A percentile compares a stretch with the other conserved stretches of the same genome.
phyloP scores from a whole-genome alignment of 2,888 invertebrate species.

The Tenthredo notha region DNA sequence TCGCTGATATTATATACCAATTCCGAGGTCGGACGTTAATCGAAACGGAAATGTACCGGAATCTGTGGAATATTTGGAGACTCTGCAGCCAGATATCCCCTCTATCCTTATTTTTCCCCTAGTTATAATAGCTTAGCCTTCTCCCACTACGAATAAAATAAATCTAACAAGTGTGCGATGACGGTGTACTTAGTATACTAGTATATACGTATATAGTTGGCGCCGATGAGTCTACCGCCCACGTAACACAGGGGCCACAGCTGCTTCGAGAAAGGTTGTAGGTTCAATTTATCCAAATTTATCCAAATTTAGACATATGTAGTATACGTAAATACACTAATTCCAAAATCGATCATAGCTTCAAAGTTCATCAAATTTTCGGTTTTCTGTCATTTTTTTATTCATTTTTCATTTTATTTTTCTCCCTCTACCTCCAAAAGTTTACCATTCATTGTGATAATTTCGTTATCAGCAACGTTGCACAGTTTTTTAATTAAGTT shows the following conservation, averaged over 20 bases:
- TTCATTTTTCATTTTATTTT: background rate
- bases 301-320: background rate
- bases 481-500: too few species aligned
- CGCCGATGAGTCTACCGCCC: slow-evolving; percentile 37
- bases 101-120: slow-evolving; percentile 6
- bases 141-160: background rate
- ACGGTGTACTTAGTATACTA: background rate
- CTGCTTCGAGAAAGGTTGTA: background rate
- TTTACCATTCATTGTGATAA: background rate
- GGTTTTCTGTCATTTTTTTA: background rate
- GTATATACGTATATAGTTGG: background rate
- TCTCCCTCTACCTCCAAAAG: background rate
- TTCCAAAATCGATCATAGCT: background rate
- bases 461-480: background rate
- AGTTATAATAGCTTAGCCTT: slow-evolving; percentile 15
- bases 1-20: background rate
- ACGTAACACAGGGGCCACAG: slow-evolving; percentile 23
- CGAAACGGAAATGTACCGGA: slow-evolving; percentile 43
- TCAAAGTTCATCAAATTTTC: background rate
- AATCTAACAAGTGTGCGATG: background rate
- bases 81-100: background rate
- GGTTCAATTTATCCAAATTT: slow-evolving; percentile 4
- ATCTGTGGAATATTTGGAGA: slow-evolving; percentile 46
- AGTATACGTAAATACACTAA: background rate
- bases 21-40: background rate